phyloP scores from a whole-genome alignment of 23 tunicate genomes.

The Trididemnum nubilum region DNA sequence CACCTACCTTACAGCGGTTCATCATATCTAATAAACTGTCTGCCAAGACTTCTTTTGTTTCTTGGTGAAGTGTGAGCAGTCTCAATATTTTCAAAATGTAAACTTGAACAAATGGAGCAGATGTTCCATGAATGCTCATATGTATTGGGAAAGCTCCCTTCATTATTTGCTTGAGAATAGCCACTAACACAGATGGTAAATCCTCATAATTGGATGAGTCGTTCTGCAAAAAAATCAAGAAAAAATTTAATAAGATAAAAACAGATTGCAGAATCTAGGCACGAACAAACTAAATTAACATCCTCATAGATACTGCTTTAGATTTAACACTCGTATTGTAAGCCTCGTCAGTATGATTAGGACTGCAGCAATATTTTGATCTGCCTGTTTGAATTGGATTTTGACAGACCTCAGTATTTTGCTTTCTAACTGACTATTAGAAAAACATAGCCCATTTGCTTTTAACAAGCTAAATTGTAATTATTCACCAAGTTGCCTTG shows the following conservation, averaged over 20 bases:
- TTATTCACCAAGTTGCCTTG: too few relatives aligned
- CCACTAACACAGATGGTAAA: constrained; percentile 36
- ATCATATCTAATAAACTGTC: constrained; percentile 26
- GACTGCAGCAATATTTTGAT: too few relatives aligned
- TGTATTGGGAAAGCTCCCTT: constrained; percentile 50
- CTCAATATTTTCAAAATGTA: constrained; percentile 37
- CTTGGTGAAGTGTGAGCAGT: not conserved
- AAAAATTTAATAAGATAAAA: not conserved
- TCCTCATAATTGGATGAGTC: not conserved
- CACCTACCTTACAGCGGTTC: constrained; percentile 25
- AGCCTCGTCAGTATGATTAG: too few relatives aligned
- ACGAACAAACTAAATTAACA: too few relatives aligned
- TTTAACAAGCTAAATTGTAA: too few relatives aligned
- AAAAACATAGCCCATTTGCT: too few relatives aligned
- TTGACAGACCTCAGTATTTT: too few relatives aligned
- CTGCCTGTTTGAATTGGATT: too few relatives aligned
- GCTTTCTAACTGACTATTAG: too few relatives aligned
- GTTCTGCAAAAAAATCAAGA: constrained; percentile 13
- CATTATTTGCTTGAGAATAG: constrained; percentile 57
- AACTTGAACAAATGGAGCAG: constrained; percentile 69
- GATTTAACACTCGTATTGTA: too few relatives aligned
- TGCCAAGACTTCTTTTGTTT: not conserved
- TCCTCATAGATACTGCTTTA: too few relatives aligned
- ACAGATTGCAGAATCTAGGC: not conserved
- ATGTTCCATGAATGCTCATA: constrained; percentile 60